These are phyloP conservation scores for Catharus minimus DNA, from an alignment of 2,113 vertebrate genomes.

Conservation along the genomic window DNA sequence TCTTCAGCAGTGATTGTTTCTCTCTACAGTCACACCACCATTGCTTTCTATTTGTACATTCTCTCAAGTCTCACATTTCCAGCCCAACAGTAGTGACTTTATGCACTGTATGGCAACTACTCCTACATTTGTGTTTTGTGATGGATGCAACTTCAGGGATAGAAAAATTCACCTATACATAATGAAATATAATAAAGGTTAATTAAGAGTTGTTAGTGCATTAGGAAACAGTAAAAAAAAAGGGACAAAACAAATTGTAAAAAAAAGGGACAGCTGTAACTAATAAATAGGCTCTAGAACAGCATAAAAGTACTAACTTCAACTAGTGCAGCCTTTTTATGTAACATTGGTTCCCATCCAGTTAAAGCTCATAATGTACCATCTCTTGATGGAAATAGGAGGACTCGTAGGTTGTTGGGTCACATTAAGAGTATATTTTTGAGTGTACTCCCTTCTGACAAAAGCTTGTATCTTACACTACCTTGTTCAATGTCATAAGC, in stretches of 20 bases:
- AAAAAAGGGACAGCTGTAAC: neutral
- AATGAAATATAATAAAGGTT: neutral
- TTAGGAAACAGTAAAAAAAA: neutral
- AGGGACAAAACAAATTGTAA: neutral
- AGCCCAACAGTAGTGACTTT: neutral
- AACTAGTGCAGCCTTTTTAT: neutral
- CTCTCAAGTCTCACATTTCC: neutral
- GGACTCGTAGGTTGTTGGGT: accelerated
- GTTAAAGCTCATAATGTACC: neutral
- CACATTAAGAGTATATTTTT: neutral
- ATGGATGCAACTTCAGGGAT: neutral
- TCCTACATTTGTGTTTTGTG: accelerated
- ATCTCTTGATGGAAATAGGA: neutral
- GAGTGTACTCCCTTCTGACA: neutral
- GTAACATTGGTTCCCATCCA: neutral
- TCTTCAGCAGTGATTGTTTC: neutral
- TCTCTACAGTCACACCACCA: neutral
- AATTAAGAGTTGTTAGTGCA: neutral
- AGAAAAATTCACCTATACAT: neutral
- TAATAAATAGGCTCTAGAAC: neutral
- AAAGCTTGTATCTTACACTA: neutral
- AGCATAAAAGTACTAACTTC: neutral
- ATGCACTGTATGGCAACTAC: neutral
- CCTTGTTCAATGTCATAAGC: neutral
- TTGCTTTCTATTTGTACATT: neutral